Conservation (phyloP, 2,113 vertebrate species). For the Oriolus oriolus region DNA sequence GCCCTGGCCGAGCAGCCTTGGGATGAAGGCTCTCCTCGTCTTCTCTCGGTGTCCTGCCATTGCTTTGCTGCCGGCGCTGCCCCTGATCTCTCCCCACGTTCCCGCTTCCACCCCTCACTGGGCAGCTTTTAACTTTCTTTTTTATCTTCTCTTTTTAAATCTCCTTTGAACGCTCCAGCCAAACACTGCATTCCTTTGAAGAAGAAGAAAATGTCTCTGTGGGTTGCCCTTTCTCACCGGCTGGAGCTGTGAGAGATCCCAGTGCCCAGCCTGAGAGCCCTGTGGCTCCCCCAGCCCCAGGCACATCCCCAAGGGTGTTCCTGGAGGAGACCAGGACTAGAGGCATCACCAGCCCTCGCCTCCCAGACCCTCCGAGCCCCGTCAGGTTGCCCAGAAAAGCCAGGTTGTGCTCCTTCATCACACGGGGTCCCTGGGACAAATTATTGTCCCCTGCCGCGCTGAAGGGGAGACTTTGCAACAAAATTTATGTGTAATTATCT, state of each 20-base stretch:
- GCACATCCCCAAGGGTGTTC: neutral
- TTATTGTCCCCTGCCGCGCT: no score
- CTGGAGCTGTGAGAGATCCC: constrained; percentile 9
- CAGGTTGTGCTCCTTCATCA: neutral
- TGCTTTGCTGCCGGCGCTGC: neutral
- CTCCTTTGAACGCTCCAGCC: constrained; percentile 55
- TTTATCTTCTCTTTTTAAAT: constrained; percentile 51
- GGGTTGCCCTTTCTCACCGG: constrained; percentile 47
- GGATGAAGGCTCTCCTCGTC: constrained; percentile 17
- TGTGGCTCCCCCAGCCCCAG: neutral
- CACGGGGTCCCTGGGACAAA: neutral
- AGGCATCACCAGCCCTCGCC: neutral
- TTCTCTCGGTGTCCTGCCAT: neutral
- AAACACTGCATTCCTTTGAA: constrained; percentile 44
- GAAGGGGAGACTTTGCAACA: neutral
- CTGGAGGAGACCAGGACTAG: neutral
- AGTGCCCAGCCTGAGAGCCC: neutral
- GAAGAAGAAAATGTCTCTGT: constrained; percentile 38
- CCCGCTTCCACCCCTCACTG: constrained; percentile 35
- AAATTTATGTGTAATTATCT: neutral
- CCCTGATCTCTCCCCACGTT: constrained; percentile 29
- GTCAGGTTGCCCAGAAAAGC: neutral
- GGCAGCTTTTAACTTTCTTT: constrained; percentile 58
- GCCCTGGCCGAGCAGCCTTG: neutral
- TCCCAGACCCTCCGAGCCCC: neutral